These are phyloP conservation scores for Pemphredon lugubris DNA, from an alignment of 2,888 invertebrate species.

Conservation along the genomic window DNA sequence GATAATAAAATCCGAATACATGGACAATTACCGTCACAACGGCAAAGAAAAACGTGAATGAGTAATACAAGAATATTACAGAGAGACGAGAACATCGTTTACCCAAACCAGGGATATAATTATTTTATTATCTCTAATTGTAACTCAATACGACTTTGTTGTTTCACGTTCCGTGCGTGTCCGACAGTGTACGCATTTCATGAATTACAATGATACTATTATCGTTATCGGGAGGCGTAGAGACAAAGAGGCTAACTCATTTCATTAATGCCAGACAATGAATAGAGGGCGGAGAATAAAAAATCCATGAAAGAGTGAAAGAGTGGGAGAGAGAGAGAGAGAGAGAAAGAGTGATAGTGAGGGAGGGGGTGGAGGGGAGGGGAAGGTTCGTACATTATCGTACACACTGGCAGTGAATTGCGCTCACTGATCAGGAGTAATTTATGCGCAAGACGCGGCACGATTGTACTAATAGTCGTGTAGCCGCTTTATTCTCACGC, in stretches of 20 bases:
- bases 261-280: conserved; percentile 15
- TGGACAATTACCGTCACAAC: too few species aligned
- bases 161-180: background rate
- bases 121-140: conserved; percentile 22
- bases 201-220: conserved; percentile 5
- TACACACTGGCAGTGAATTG: conserved; percentile 10
- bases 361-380: background rate
- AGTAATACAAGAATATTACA: background rate
- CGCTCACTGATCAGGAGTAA: conserved; percentile 14
- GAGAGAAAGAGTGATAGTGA: background rate
- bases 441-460: conserved; percentile 10
- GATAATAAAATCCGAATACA: too few species aligned
- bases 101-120: too few species aligned
- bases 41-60: too few species aligned
- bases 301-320: too few species aligned
- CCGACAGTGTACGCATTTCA: background rate
- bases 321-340: background rate
- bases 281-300: background rate
- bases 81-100: too few species aligned
- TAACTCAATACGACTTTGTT: too few species aligned
- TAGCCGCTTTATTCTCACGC: conserved; percentile 13
- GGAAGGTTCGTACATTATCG: conserved; percentile 1
- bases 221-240: background rate
- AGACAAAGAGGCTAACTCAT: conserved; percentile 8
- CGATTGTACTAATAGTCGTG: background rate